phyloP scores from a whole-genome alignment of 2,888 invertebrate species.

The Eupithecia subumbrata region DNA sequence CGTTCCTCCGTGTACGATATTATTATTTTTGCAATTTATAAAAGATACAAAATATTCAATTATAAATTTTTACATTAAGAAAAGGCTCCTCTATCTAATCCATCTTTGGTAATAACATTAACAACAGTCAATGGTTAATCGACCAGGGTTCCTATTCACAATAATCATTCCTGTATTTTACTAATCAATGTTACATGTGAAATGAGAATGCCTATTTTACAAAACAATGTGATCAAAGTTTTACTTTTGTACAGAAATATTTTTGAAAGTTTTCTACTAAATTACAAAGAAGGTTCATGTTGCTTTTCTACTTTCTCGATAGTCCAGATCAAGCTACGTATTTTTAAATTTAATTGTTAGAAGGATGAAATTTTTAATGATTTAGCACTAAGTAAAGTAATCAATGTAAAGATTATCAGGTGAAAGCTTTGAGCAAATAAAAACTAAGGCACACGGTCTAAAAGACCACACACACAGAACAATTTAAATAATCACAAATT shows the following conservation, averaged over 20 bases:
- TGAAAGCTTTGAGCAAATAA: conserved; percentile 74
- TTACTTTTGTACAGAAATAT: conserved; percentile 32
- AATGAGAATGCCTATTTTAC: conserved; percentile 38
- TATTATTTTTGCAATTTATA: conserved; percentile 74
- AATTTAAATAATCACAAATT: conserved; percentile 43
- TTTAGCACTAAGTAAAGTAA: conserved; percentile 50
- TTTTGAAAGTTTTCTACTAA: conserved; percentile 16
- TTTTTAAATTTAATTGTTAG: conserved; percentile 19
- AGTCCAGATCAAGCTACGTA: conserved; percentile 22
- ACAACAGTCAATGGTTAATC: conserved; percentile 72
- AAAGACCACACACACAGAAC: conserved; percentile 59
- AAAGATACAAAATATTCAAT: conserved; percentile 80
- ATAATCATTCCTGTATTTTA: conserved; percentile 56
- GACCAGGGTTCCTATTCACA: conserved; percentile 65
- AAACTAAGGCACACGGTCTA: conserved; percentile 78
- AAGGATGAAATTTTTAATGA: conserved; percentile 42
- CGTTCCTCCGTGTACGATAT: conserved; percentile 72
- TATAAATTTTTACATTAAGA: conserved; percentile 76
- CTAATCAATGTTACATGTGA: conserved; percentile 49
- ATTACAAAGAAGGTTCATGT: conserved; percentile 12
- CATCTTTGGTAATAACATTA: conserved; percentile 82
- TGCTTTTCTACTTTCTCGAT: conserved; percentile 17
- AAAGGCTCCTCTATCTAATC: conserved; percentile 71
- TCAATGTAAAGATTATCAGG: conserved; percentile 71
- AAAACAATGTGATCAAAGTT: conserved; percentile 41